phyloP scores from a whole-genome alignment of 2,888 invertebrate genomes.

The Drosophila fungiperda region DNA sequence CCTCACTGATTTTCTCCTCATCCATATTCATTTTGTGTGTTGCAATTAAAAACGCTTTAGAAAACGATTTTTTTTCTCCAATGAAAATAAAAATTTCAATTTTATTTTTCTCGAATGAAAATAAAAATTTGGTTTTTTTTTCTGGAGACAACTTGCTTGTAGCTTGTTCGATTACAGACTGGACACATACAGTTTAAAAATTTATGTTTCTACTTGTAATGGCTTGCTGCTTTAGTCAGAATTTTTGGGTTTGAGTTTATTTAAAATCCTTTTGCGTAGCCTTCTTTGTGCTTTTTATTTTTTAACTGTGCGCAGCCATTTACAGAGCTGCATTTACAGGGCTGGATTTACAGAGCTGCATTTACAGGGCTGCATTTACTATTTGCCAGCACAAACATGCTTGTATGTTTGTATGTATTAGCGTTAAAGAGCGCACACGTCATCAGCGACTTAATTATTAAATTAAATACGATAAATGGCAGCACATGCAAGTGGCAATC shows the following conservation, averaged over 20 bases:
- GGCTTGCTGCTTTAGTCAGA: conserved; percentile 42
- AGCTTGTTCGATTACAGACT: conserved; percentile 26
- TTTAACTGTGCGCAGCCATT: background rate
- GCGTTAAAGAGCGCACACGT: conserved; percentile 49
- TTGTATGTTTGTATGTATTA: conserved; percentile 9
- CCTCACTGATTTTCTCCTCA: conserved; percentile 70
- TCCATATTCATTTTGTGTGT: background rate
- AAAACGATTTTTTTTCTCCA: too few species aligned
- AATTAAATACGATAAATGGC: conserved; percentile 79
- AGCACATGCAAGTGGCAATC: conserved; percentile 76
- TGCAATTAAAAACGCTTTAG: conserved; percentile 15
- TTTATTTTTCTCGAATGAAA: too few species aligned
- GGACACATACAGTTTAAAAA: conserved; percentile 32
- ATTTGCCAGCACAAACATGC: conserved; percentile 5
- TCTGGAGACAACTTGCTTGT: too few species aligned
- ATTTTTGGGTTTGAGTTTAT: conserved; percentile 3
- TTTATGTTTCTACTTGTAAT: conserved; percentile 33
- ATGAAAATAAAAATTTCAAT: too few species aligned
- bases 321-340: too few species aligned
- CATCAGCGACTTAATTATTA: conserved; percentile 78
- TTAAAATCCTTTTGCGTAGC: background rate
- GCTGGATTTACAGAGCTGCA: conserved; percentile 2
- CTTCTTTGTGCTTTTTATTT: background rate
- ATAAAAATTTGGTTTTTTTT: too few species aligned
- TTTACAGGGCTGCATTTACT: conserved; percentile 4